Conservation (phyloP, 2,888 invertebrate genomes). For the Masnerella sp. region DNA sequence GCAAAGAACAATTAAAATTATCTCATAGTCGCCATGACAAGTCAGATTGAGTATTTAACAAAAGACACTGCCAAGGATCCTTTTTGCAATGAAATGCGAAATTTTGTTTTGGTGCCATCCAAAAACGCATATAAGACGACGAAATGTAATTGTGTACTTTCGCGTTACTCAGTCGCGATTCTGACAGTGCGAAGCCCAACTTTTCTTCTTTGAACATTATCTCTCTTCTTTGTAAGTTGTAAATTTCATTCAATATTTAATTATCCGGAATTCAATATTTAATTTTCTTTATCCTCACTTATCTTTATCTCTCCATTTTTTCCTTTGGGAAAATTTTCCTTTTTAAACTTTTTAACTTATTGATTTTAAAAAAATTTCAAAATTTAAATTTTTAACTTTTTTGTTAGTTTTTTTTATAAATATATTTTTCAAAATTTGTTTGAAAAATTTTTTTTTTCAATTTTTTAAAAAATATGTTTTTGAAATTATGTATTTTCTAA, state of each 20-base stretch:
- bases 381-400: no score
- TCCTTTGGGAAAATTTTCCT: no score
- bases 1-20: slow-evolving; percentile 5
- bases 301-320: no score
- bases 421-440: no score
- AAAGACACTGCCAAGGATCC: slow-evolving; percentile 18
- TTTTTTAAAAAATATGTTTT: no score
- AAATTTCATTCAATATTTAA: neutral
- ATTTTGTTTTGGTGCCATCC: slow-evolving; percentile 19
- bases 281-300: no score
- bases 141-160: slow-evolving; percentile 26
- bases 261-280: no score
- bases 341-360: no score
- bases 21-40: slow-evolving; percentile 10
- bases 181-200: slow-evolving; percentile 1
- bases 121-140: slow-evolving; percentile 44
- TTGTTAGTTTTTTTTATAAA: no score
- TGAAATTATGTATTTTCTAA: no score
- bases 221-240: neutral
- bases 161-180: slow-evolving; percentile 18
- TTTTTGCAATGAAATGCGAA: slow-evolving; percentile 25
- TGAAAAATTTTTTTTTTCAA: no score
- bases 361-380: no score
- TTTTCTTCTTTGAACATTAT: neutral
- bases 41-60: slow-evolving; percentile 20